Conservation (phyloP, 92 coral and sea anemone species). For the Galaxea fascicularis region DNA sequence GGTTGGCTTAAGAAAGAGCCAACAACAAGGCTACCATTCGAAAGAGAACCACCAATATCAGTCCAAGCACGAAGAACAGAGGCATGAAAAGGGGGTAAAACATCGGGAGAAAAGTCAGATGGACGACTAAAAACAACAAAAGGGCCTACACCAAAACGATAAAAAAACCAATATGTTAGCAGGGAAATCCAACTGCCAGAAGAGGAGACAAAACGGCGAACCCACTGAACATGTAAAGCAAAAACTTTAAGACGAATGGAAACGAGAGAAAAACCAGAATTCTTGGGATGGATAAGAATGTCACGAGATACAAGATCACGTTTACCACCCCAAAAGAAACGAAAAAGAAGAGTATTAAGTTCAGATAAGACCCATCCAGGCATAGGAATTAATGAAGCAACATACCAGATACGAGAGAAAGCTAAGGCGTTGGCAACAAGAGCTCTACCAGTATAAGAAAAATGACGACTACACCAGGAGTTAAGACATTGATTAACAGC, state of each 20-base stretch:
- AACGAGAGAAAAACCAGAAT: background rate
- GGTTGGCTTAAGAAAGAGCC: background rate
- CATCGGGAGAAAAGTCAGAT: background rate
- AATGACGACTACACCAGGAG: slow-evolving; percentile 30
- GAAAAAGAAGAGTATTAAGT: background rate
- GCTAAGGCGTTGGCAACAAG: slow-evolving; percentile 37
- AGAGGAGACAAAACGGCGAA: background rate
- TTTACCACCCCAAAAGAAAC: slow-evolving; percentile 48
- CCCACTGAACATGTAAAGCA: slow-evolving; percentile 31
- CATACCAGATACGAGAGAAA: no score
- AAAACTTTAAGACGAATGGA: background rate
- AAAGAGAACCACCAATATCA: background rate
- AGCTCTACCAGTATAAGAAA: slow-evolving; percentile 42
- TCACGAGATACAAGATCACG: background rate
- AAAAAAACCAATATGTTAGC: background rate
- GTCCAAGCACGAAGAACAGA: slow-evolving; percentile 30
- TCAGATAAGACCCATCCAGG: background rate
- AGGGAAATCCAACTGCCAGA: background rate
- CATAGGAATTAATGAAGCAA: slow-evolving; percentile 24
- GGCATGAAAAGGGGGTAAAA: slow-evolving; percentile 19
- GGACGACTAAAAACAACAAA: slow-evolving; percentile 5
- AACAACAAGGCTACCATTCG: background rate
- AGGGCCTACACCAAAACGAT: background rate
- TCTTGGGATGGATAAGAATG: background rate
- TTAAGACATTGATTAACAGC: background rate